Evolutionary conservation across 1,140 invertebrate species (phyloP).

Genomic region (Marisa cornuarietis): DNA sequence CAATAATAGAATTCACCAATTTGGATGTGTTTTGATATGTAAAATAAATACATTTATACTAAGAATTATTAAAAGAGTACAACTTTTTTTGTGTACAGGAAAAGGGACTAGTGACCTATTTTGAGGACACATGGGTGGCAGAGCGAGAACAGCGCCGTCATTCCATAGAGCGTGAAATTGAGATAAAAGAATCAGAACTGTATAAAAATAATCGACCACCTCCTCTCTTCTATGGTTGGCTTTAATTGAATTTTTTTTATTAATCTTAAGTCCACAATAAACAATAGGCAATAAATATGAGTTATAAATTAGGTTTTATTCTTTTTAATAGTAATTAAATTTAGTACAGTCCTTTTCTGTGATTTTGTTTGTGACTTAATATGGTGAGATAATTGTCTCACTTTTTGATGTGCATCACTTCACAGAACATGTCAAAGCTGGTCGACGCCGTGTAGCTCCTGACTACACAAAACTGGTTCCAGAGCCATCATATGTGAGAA

Average conservation of each 20-base stretch:
- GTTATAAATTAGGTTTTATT: too few relatives aligned
- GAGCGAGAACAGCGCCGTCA: slow-evolving; percentile 57
- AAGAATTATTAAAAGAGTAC: neutral
- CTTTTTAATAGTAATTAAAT: too few relatives aligned
- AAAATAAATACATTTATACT: neutral
- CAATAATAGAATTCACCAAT: neutral
- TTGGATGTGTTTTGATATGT: neutral
- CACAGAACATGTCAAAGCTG: slow-evolving; percentile 57
- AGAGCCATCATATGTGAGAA: slow-evolving; percentile 50
- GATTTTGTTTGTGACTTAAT: too few relatives aligned
- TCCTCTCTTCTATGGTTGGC: slow-evolving; percentile 61
- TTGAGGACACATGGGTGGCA: slow-evolving; percentile 63
- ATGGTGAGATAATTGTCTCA: neutral
- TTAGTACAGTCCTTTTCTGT: too few relatives aligned
- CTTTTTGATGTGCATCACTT: neutral
- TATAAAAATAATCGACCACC: slow-evolving; percentile 58
- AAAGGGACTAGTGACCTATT: slow-evolving; percentile 61
- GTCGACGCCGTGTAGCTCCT: slow-evolving; percentile 41
- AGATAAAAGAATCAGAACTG: slow-evolving; percentile 61
- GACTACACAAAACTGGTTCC: slow-evolving; percentile 57
- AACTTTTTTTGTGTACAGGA: slow-evolving; percentile 41
- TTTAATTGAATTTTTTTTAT: neutral
- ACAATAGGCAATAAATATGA: too few relatives aligned
- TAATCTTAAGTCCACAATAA: too few relatives aligned
- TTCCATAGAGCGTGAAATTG: slow-evolving; percentile 59